A percentile compares a stretch with the other conserved stretches of the same genome.
Conservation (phyloP, 2,797 vertebrate genomes). For the Danio albolineatus region DNA sequence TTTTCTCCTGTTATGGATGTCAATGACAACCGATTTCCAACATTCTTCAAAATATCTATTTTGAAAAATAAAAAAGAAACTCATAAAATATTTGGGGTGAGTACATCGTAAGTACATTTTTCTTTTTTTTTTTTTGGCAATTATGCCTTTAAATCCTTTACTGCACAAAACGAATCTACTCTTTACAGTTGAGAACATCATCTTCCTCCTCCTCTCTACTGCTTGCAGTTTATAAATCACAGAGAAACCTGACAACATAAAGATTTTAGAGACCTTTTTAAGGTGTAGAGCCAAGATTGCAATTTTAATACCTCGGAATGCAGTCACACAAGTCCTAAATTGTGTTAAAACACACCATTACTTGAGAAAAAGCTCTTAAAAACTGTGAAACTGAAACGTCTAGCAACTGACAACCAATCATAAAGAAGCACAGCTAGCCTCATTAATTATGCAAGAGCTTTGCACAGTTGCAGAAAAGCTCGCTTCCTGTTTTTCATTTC, state of each 20-base stretch:
- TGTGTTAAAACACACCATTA: conserved; percentile 3
- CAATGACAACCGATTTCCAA: too few species aligned
- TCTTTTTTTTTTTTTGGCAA: too few species aligned
- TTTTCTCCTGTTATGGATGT: too few species aligned
- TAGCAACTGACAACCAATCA: conserved; percentile 12
- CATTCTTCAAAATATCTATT: too few species aligned
- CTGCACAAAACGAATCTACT: neutral
- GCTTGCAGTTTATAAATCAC: neutral
- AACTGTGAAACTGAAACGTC: neutral
- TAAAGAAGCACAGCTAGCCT: neutral
- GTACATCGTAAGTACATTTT: too few species aligned
- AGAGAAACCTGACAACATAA: neutral
- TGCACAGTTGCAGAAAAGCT: neutral
- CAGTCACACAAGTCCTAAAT: neutral
- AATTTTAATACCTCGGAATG: conserved; percentile 6
- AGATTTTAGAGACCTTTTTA: neutral
- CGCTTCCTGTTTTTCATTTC: neutral
- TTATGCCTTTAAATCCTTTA: neutral
- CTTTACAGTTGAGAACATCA: neutral
- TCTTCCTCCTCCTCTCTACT: neutral
- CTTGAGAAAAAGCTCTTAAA: neutral
- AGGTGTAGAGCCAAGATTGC: neutral
- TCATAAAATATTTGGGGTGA: too few species aligned
- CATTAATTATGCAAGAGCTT: conserved; percentile 7
- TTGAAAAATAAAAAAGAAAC: too few species aligned